Evolutionary conservation across 2,888 invertebrate genomes (phyloP).

Genomic region (Cephonodes hylas): DNA sequence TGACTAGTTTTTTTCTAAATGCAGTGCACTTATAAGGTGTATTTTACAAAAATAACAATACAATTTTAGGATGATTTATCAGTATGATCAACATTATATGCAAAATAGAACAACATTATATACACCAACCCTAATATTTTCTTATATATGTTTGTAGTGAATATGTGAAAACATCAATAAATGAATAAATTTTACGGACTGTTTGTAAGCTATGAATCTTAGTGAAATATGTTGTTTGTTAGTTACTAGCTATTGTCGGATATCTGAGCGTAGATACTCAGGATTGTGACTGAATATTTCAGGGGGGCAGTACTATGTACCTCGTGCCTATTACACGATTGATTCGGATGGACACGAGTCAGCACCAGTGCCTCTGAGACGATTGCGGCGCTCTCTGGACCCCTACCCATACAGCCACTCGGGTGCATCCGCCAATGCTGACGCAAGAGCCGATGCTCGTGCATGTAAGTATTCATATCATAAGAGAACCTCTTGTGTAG

Average conservation of each 20-base stretch:
- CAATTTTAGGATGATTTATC: too few relatives aligned
- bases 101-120: too few relatives aligned
- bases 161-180: too few relatives aligned
- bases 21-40: too few relatives aligned
- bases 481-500: too few relatives aligned
- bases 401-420: slow-evolving; percentile 50
- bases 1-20: too few relatives aligned
- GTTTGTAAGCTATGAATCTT: too few relatives aligned
- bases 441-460: slow-evolving; percentile 22
- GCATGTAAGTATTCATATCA: slow-evolving; percentile 14
- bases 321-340: slow-evolving; percentile 81
- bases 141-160: too few relatives aligned
- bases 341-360: slow-evolving; percentile 80
- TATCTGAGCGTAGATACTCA: not conserved
- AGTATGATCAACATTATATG: too few relatives aligned
- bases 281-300: slow-evolving; percentile 34
- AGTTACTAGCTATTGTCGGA: not conserved
- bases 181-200: too few relatives aligned
- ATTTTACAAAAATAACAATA: too few relatives aligned
- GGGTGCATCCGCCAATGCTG: slow-evolving; percentile 40
- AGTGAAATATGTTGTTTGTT: not conserved
- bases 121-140: too few relatives aligned
- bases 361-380: slow-evolving; percentile 65
- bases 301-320: slow-evolving; percentile 81
- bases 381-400: slow-evolving; percentile 60